phyloP scores from a whole-genome alignment of 2,797 vertebrate species.

The Urophycis tenuis region DNA sequence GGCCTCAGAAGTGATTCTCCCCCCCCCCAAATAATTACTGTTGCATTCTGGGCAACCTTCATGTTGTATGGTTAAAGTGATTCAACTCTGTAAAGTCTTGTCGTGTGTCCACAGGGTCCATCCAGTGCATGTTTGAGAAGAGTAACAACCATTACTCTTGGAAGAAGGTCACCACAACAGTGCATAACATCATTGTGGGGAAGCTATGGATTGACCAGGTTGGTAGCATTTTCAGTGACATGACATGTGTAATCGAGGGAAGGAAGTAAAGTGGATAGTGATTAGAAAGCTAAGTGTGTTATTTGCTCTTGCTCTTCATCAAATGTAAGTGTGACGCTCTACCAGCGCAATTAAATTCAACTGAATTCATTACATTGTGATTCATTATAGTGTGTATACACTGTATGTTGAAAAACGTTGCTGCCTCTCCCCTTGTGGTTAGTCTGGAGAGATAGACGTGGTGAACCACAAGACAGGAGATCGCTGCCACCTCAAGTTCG shows the following conservation, averaged over 20 bases:
- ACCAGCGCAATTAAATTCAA: neutral
- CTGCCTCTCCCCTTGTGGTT: conserved; percentile 5
- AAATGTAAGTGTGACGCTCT: neutral
- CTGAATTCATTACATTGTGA: neutral
- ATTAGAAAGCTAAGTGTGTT: neutral
- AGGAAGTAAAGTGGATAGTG: neutral
- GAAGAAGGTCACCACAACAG: conserved; percentile 96
- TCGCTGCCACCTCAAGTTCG: conserved; percentile 92
- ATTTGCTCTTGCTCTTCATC: neutral
- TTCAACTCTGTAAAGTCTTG: neutral
- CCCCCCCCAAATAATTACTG: too few relatives aligned
- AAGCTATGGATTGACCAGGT: conserved; percentile 99
- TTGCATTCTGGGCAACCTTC: neutral
- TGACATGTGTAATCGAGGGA: neutral
- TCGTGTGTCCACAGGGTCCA: conserved; percentile 72
- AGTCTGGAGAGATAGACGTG: conserved; percentile 96
- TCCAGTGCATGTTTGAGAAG: conserved; percentile 91
- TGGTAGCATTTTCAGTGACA: conserved; percentile 12
- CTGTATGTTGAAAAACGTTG: neutral
- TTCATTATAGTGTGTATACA: neutral
- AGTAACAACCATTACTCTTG: conserved; percentile 91
- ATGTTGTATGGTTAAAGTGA: neutral
- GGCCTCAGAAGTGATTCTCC: neutral
- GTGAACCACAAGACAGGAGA: conserved; percentile 90
- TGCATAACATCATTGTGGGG: conserved; percentile 97